A percentile compares a stretch with the other conserved stretches of the same genome.
These are phyloP conservation scores for Hoplias malabaricus DNA, from an alignment of 2,113 vertebrate genomes.

Conservation along the genomic window DNA sequence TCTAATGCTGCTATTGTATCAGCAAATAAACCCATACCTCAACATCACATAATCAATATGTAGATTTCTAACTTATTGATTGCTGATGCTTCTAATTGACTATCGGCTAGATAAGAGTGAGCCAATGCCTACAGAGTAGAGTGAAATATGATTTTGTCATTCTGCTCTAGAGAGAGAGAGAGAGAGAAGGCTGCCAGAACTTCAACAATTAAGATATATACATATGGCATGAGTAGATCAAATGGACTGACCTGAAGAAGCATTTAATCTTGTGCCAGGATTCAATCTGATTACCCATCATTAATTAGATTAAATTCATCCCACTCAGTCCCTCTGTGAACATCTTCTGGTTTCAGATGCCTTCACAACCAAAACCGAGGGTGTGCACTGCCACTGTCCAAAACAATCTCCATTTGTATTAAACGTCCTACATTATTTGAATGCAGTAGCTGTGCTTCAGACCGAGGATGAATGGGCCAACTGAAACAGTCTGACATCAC, in stretches of 20 bases:
- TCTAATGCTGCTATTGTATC: too few relatives aligned
- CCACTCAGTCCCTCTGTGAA: neutral
- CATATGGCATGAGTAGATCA: neutral
- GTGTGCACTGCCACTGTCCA: too few relatives aligned
- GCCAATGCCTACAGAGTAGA: neutral
- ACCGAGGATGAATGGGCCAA: too few relatives aligned
- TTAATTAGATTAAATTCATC: neutral
- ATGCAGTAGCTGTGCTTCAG: too few relatives aligned
- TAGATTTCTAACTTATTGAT: neutral
- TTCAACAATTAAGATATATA: neutral
- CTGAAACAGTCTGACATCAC: too few relatives aligned
- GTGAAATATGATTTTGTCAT: neutral
- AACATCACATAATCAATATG: too few relatives aligned
- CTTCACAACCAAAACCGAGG: neutral
- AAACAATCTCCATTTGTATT: too few relatives aligned
- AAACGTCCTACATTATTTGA: too few relatives aligned
- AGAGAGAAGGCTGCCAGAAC: slow-evolving; percentile 10
- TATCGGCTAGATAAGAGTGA: neutral
- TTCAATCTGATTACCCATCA: neutral
- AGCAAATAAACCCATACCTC: neutral
- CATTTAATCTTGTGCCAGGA: neutral
- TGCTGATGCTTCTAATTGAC: neutral
- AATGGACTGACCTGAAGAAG: neutral
- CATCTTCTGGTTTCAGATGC: neutral
- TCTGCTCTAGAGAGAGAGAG: neutral